A percentile compares a stretch with the other conserved stretches of the same genome.
These are phyloP conservation scores for Thunnus albacares DNA, from an alignment of 2,797 vertebrate species.

Conservation along the genomic window DNA sequence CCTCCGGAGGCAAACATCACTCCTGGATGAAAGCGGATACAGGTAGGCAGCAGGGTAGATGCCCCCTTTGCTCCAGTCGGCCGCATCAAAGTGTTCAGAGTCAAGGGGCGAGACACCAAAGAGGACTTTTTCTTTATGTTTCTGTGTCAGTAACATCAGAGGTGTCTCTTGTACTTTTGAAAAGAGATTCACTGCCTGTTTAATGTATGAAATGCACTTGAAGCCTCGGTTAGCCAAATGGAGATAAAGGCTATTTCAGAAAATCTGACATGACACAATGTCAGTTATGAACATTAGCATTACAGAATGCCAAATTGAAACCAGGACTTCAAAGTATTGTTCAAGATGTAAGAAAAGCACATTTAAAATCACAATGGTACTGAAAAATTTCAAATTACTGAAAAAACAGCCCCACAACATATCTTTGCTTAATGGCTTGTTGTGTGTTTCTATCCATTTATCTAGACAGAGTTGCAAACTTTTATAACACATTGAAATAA, in stretches of 20 bases:
- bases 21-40: conserved; percentile 58
- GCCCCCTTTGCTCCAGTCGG: conserved; percentile 43
- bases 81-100: conserved; percentile 62
- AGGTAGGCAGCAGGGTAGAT: conserved; percentile 24
- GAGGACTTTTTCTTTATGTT: conserved; percentile 38
- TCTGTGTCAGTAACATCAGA: conserved; percentile 31
- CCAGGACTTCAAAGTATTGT: not conserved
- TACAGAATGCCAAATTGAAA: not conserved
- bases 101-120: conserved; percentile 54
- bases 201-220: conserved; percentile 33
- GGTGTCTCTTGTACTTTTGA: conserved; percentile 20
- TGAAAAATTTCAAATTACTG: no score
- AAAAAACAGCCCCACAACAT: no score
- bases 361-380: no score
- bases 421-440: no score
- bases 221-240: not conserved
- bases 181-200: conserved; percentile 22
- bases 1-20: conserved; percentile 47
- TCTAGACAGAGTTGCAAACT: not conserved
- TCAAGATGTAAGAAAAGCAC: not conserved
- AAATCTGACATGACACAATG: not conserved
- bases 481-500: not conserved
- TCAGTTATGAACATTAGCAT: not conserved
- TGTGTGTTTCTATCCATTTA: no score
- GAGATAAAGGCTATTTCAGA: conserved; percentile 9